Conservation (phyloP, 1,140 invertebrate species). For the Drosophila ironensis region DNA sequence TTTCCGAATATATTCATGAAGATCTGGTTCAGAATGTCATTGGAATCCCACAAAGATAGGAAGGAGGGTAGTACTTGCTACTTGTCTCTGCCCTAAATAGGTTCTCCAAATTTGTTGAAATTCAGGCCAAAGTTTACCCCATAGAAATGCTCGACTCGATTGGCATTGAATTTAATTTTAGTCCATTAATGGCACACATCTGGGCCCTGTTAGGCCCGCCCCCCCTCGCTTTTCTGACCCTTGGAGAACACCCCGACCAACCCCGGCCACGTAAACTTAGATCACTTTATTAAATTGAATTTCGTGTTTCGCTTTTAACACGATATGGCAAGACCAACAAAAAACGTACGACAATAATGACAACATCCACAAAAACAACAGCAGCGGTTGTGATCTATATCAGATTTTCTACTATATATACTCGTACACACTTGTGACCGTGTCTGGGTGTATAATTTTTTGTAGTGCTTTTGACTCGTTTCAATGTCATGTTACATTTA, state of each 20-base stretch:
- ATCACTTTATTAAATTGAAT: constrained; percentile 53
- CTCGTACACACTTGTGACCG: constrained; percentile 5
- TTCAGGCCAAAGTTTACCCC: neutral
- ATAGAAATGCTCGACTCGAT: neutral
- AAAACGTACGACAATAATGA: neutral
- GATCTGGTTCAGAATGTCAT: no score
- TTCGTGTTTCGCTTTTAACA: constrained; percentile 53
- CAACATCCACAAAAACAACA: constrained; percentile 2
- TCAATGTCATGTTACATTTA: constrained; percentile 76
- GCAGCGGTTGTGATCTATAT: constrained; percentile 46
- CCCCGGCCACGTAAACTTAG: constrained; percentile 7
- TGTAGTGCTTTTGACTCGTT: constrained; percentile 65
- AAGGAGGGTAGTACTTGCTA: neutral
- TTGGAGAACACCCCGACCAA: neutral
- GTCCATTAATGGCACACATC: constrained; percentile 7
- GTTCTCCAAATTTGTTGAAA: no score
- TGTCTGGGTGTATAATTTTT: constrained; percentile 24
- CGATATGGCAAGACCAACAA: constrained; percentile 18
- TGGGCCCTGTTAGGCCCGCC: neutral
- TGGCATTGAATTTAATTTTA: constrained; percentile 12
- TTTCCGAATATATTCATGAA: neutral
- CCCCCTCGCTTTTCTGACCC: neutral
- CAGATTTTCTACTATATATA: constrained; percentile 30
- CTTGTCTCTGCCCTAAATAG: no score
- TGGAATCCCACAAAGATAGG: no score